Evolutionary conservation across 2,113 vertebrate genomes (phyloP), one percentile per base, ranked within the genome.

Genomic region (Notechis scutatus): DNA sequence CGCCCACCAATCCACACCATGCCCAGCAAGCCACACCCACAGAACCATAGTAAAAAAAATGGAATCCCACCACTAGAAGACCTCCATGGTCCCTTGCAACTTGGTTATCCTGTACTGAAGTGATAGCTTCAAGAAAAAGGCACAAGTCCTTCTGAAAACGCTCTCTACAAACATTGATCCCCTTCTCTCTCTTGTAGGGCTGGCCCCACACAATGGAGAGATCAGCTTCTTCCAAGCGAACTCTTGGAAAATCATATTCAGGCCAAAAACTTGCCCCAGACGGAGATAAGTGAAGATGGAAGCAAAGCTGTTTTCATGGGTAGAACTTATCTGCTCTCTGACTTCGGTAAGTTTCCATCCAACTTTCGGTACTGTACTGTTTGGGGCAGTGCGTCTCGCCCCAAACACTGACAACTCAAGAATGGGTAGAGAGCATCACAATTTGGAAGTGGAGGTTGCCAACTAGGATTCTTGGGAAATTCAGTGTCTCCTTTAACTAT

Each of bases 161-260:
- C 59, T n/a, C 26, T 10, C 26, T 64, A 5, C 61, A 89, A 34
- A 85, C 55, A 0, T 96, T 94, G 21, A 86, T 92, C 50, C 2
- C 96, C 97, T 98, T 95, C 96, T 94, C 94, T 61, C 93, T 95
- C 90, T 93, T 93, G 8, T 94, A 94, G 95, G 57, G 6, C 61
- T 0, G 92, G 96, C 59, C 95, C 97, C 3, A 96, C 95, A 18
- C 50, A 54, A 69, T 98, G 97, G 97, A 85, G 97, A 81, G 97
- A 98, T 59, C 97, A 97, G 92, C 47, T 98, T 42, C 20, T 92
- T 56, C 97, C 97, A 1, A 97, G 95, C 57, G 50, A 47, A 90
- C 94, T 96, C 0, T 69, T 97, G 91, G 94, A 96, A 23, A 94
- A 89, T 52, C 88, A 96, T 0, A 94, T 96, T 92, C 95, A 55